Conservation (phyloP, 1,140 invertebrate species). For the Drosophila fuyamai region DNA sequence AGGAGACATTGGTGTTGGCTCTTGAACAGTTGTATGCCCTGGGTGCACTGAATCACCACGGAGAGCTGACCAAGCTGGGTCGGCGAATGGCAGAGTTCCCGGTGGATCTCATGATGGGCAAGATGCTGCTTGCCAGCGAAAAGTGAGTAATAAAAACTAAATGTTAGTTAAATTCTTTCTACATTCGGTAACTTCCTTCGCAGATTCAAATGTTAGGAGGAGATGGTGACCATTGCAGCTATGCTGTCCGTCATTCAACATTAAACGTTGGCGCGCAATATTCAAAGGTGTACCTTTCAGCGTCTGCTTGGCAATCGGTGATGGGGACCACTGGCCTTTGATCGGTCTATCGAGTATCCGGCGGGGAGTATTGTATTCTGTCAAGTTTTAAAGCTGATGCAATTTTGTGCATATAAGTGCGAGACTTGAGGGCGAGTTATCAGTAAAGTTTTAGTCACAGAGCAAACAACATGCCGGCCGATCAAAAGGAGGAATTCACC, state of each 20-base stretch:
- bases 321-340: neutral
- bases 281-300: no score
- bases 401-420: conserved; percentile 33
- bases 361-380: neutral
- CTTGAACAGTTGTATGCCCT: no score
- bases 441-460: conserved; percentile 27
- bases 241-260: conserved; percentile 97
- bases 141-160: conserved; percentile 88
- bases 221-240: conserved; percentile 98
- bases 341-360: conserved; percentile 30
- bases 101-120: conserved; percentile 99
- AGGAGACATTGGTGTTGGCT: conserved; percentile 99
- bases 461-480: conserved; percentile 49
- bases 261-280: neutral
- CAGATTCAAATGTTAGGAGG: conserved; percentile 97
- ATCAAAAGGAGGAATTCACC: conserved; percentile 56
- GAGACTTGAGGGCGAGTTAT: conserved; percentile 1
- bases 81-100: conserved; percentile 99
- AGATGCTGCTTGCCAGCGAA: conserved; percentile 99
- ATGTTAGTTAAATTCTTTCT: neutral
- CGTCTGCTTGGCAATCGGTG: no score
- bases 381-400: conserved; percentile 48
- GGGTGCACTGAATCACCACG: conserved; percentile 98
- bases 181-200: conserved; percentile 5
- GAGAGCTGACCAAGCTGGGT: conserved; percentile 98